phyloP scores from a whole-genome alignment of 2,113 vertebrate genomes.

The Mirza zaza region DNA sequence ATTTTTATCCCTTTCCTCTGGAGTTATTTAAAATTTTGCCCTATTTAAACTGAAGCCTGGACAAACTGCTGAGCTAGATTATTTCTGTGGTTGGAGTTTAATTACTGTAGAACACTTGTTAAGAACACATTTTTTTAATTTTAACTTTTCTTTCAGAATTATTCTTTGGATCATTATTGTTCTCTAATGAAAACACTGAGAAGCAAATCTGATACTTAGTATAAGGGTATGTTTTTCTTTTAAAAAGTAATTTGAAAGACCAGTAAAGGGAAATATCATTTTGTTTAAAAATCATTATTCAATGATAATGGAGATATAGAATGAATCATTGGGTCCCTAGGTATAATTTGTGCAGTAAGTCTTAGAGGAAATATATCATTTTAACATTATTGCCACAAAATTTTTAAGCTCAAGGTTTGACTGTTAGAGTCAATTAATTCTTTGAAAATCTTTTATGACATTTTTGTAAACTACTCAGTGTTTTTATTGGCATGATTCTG shows the following conservation, averaged over 20 bases:
- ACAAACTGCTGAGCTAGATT: constrained; percentile 63
- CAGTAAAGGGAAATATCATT: constrained; percentile 48
- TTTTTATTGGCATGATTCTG: constrained; percentile 85
- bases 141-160: constrained; percentile 64
- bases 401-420: constrained; percentile 82
- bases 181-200: constrained; percentile 61
- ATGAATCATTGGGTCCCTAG: constrained; percentile 64
- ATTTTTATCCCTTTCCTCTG: constrained; percentile 75
- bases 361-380: constrained; percentile 67
- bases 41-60: constrained; percentile 67
- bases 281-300: constrained; percentile 23
- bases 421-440: constrained; percentile 81
- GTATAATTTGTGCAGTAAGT: constrained; percentile 53
- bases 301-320: constrained; percentile 62
- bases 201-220: constrained; percentile 35
- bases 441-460: constrained; percentile 81
- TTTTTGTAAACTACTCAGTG: constrained; percentile 83
- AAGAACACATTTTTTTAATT: constrained; percentile 55
- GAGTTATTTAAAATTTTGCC: constrained; percentile 77
- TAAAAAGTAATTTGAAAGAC: constrained; percentile 44
- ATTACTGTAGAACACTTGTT: constrained; percentile 46
- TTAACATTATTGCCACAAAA: constrained; percentile 68
- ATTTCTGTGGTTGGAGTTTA: constrained; percentile 64
- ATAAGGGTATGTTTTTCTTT: background rate
- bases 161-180: constrained; percentile 43